Conservation (phyloP, 2,797 vertebrate genomes). For the Gouania willdenowi region DNA sequence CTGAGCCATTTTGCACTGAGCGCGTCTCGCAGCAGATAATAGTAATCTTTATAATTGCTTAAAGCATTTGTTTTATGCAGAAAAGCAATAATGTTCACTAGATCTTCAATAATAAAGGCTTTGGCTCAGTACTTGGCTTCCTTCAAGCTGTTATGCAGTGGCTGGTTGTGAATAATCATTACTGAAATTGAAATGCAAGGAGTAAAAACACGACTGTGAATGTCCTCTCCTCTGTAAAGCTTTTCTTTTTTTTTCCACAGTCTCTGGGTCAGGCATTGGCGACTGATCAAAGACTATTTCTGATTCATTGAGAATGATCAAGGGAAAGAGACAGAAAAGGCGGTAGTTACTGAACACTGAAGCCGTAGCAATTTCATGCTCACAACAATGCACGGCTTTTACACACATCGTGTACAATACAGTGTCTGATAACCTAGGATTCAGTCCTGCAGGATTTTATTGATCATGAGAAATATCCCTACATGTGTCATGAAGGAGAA, state of each 20-base stretch:
- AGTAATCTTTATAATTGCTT: conserved; percentile 73
- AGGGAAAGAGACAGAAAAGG: conserved; percentile 58
- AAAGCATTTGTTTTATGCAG: conserved; percentile 68
- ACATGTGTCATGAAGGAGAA: conserved; percentile 52
- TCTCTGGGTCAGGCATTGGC: conserved; percentile 46
- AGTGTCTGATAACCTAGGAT: conserved; percentile 50
- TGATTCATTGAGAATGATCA: conserved; percentile 65
- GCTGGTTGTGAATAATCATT: conserved; percentile 70
- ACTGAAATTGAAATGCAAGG: conserved; percentile 65
- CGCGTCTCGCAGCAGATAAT: conserved; percentile 70
- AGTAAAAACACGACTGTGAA: conserved; percentile 55
- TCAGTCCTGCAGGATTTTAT: conserved; percentile 29
- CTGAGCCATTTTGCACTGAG: conserved; percentile 65
- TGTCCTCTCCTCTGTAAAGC: conserved; percentile 49
- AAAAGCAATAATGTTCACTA: conserved; percentile 72
- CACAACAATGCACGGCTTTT: conserved; percentile 44
- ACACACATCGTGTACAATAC: conserved; percentile 38
- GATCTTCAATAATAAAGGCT: conserved; percentile 68
- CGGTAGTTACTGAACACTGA: conserved; percentile 66
- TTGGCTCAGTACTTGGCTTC: conserved; percentile 53
- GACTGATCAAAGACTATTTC: conserved; percentile 67
- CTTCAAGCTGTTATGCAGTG: conserved; percentile 61
- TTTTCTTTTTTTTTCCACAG: conserved; percentile 52
- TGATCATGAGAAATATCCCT: conserved; percentile 47
- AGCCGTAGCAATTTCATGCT: conserved; percentile 60